phyloP scores from a whole-genome alignment of 2,797 vertebrate species.

The Capromys pilorides region DNA sequence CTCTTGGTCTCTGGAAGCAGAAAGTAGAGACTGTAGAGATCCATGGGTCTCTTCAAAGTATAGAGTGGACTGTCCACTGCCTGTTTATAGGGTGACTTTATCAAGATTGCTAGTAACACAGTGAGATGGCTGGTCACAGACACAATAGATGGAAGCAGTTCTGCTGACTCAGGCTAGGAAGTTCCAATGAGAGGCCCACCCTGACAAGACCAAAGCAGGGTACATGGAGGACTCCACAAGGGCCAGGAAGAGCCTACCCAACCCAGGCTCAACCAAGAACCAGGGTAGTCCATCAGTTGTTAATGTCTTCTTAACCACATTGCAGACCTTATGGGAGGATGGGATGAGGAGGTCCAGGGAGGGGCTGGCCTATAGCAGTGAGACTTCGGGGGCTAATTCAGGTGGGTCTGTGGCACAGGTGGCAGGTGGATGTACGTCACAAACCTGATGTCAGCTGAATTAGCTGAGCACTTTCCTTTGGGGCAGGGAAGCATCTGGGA shows the following conservation, averaged over 20 bases:
- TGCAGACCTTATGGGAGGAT: background rate
- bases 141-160: constrained; percentile 68
- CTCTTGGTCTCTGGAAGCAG: background rate
- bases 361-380: background rate
- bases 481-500: background rate
- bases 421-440: background rate
- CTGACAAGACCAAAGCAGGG: background rate
- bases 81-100: background rate
- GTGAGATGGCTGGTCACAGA: constrained; percentile 40
- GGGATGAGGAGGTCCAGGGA: background rate
- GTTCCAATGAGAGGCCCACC: background rate
- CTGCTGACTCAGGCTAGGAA: constrained; percentile 55
- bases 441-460: background rate
- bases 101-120: constrained; percentile 26
- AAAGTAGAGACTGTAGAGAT: background rate
- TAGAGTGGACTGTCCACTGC: background rate
- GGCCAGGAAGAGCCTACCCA: background rate
- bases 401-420: background rate
- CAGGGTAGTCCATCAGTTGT: background rate
- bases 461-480: background rate
- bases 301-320: background rate
- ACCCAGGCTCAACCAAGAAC: background rate
- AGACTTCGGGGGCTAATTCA: background rate
- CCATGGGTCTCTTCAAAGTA: background rate
- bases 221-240: accelerated